Percentiles rank a stretch among this genome's conserved stretches.
Conservation (phyloP, 2,113 vertebrate genomes). For the Cyanoramphus novaezelandiae region DNA sequence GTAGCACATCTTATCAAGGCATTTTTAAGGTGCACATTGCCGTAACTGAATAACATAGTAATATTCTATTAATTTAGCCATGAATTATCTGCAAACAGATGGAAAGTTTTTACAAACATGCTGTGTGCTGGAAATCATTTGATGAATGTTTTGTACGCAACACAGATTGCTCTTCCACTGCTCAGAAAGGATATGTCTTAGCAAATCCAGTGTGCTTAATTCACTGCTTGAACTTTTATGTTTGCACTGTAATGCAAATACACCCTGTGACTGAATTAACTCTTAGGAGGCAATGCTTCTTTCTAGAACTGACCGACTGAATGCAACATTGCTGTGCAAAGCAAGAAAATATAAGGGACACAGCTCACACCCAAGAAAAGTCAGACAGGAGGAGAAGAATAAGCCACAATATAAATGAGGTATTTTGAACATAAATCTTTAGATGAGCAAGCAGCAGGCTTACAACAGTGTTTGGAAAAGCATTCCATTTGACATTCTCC, state of each 20-base stretch:
- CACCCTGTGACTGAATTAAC: background rate
- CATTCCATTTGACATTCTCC: background rate
- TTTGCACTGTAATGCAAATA: constrained; percentile 5
- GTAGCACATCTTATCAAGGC: background rate
- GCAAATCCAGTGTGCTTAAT: constrained; percentile 14
- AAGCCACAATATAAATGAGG: background rate
- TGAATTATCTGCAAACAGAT: constrained; percentile 24
- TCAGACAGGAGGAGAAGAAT: background rate
- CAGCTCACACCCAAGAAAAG: background rate
- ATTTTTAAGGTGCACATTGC: background rate
- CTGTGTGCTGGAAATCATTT: background rate
- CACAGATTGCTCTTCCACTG: background rate
- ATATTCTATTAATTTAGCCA: background rate
- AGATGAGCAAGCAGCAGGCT: background rate
- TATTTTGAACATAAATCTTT: background rate
- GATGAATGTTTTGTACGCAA: background rate
- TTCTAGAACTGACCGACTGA: background rate
- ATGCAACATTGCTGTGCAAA: background rate
- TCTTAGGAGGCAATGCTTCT: background rate
- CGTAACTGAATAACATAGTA: background rate
- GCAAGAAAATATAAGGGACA: background rate
- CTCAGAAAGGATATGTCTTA: background rate
- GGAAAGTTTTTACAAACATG: background rate
- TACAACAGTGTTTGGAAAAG: background rate
- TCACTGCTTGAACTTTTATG: constrained; percentile 2